Evolutionary conservation across 2,113 vertebrate genomes (phyloP).

Genomic region (Nansenia antarctica): DNA sequence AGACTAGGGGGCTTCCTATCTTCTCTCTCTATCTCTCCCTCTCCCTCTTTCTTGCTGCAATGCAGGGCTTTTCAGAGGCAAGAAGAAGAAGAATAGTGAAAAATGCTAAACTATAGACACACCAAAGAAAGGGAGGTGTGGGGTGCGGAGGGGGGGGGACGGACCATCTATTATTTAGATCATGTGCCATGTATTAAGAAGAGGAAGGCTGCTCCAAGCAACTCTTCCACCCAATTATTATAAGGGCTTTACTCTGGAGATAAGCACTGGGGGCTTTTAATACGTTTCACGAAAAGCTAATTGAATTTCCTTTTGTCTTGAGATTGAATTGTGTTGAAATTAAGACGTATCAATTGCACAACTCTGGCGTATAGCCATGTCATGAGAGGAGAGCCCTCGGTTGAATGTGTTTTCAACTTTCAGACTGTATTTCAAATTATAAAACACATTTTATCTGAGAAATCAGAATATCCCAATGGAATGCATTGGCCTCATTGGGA

Average conservation of each 20-base stretch:
- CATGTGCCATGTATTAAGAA: constrained; percentile 15
- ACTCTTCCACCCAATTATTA: constrained; percentile 26
- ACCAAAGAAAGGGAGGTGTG: constrained; percentile 14
- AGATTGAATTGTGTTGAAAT: not conserved
- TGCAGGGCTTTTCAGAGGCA: constrained; percentile 18
- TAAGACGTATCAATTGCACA: not conserved
- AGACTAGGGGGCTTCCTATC: constrained; percentile 13
- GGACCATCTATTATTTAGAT: constrained; percentile 36
- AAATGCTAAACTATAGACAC: constrained; percentile 1
- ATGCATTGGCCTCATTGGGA: no score
- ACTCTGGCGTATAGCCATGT: not conserved
- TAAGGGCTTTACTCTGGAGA: constrained; percentile 17
- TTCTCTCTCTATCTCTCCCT: no score
- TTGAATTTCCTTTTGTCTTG: not conserved
- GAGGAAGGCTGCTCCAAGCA: constrained; percentile 5
- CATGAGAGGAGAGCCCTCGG: not conserved
- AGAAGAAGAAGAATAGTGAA: constrained; percentile 4
- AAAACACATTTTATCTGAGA: no score
- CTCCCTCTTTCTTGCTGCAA: constrained; percentile 47
- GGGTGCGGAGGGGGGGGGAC: constrained; percentile 10
- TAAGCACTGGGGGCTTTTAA: not conserved
- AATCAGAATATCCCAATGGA: no score
- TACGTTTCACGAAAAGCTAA: not conserved
- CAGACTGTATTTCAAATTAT: no score
- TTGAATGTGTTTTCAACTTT: no score